Evolutionary conservation across 2,113 vertebrate genomes (phyloP).

Genomic region (Microtus richardsoni): DNA sequence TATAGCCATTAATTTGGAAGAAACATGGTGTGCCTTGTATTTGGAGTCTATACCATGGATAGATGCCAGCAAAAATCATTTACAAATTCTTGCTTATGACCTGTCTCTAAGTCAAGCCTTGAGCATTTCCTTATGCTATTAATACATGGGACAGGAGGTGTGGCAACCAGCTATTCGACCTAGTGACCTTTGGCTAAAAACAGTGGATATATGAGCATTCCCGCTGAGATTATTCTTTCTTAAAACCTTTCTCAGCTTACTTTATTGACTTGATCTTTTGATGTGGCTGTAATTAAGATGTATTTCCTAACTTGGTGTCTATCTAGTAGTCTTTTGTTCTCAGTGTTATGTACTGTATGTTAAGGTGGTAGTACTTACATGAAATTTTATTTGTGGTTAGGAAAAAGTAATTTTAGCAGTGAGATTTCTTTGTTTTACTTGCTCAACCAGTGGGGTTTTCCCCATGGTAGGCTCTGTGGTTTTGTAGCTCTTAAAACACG

Average conservation of each 20-base stretch:
- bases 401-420: constrained; percentile 53
- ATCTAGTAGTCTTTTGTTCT: constrained; percentile 47
- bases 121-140: constrained; percentile 68
- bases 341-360: constrained; percentile 30
- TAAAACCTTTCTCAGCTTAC: constrained; percentile 49
- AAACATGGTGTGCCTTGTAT: constrained; percentile 14
- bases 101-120: constrained; percentile 55
- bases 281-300: constrained; percentile 47
- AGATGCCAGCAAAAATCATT: constrained; percentile 63
- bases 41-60: background rate
- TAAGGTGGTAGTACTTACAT: constrained; percentile 38
- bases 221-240: constrained; percentile 15
- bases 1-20: constrained; percentile 47
- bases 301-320: constrained; percentile 44
- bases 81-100: constrained; percentile 66
- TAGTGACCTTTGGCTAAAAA: constrained; percentile 56
- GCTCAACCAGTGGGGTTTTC: constrained; percentile 32
- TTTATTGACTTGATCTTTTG: constrained; percentile 58
- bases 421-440: constrained; percentile 53
- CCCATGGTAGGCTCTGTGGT: constrained; percentile 28
- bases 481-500: constrained; percentile 71
- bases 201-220: constrained; percentile 39
- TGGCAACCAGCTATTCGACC: constrained; percentile 42
- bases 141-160: constrained; percentile 42
- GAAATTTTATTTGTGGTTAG: constrained; percentile 51